Base-by-base conservation (phyloP, 2,888 invertebrate genomes). In the Caenorhabditis imperialis region DNA sequence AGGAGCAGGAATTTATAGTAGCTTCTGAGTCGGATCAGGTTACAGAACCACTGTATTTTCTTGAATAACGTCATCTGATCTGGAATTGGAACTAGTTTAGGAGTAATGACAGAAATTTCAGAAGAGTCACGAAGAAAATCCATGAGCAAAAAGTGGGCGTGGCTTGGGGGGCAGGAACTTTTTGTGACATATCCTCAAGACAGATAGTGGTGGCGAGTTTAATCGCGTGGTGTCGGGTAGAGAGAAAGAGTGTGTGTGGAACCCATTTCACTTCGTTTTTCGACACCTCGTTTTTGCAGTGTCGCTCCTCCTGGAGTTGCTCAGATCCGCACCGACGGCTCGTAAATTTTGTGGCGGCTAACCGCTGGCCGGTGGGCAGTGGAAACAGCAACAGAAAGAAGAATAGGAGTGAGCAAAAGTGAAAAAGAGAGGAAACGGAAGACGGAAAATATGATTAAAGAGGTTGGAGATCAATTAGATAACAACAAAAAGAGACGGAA, bases 1-100 rank as follows among this genome's bases (percentile, higher is more conserved):
- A 84, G 78, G 10, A 79, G 57, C 37, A 77, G 25, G 42, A 82
- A 79, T 18, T 81, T 78, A 42, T 80, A 70, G 72, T 72, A 75
- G 30, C 37, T 45, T 53, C 74, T 75, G 22, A 71, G 55, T 14
- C 57, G 61, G n/a, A 62, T 58, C 30, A 53, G 22, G 18, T 69
- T 44, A 25, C 58, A 69, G 38, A 69, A 58, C 67, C 67, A 69
- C 22, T 69, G 57, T 33, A 69, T 51, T 27, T 47, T 42, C 10
- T 22, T 58, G 58, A 69, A 69, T 12, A 69, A 18, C 27, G 58
- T 23, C 65, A 65, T 65, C 55, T 65, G 57, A n/a, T n/a, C n/a
- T n/a, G n/a, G n/a, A n/a, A n/a, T n/a, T n/a, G n/a, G n/a, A n/a
- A n/a, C n/a, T n/a, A n/a, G n/a, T n/a, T n/a, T n/a, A n/a, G n/a